Evolutionary conservation across 2,797 vertebrate species (phyloP).

Genomic region (Masticophis lateralis): DNA sequence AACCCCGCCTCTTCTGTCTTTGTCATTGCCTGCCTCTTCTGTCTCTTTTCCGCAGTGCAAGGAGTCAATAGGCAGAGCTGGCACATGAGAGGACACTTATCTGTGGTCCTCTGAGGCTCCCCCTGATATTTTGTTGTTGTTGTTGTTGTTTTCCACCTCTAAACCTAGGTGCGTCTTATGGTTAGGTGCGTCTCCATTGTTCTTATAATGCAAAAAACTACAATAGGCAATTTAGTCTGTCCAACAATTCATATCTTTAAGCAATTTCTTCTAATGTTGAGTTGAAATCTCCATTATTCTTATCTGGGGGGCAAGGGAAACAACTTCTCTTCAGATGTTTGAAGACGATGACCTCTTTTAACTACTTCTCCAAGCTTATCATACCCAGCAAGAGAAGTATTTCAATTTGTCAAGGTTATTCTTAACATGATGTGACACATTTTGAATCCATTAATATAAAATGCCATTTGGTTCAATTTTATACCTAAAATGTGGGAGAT

Average conservation of each 20-base stretch:
- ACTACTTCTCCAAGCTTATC: not conserved
- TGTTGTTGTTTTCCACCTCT: no score
- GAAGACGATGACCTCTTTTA: not conserved
- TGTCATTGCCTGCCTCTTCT: no score
- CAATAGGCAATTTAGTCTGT: not conserved
- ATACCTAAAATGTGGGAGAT: not conserved
- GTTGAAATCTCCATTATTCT: not conserved
- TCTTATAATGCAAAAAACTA: no score
- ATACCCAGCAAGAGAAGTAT: not conserved
- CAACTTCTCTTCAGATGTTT: not conserved
- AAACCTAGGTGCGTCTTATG: no score
- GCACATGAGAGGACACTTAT: no score
- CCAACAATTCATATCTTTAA: not conserved
- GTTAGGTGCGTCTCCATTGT: no score
- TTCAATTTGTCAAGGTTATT: not conserved
- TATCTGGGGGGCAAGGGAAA: not conserved
- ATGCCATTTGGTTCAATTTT: not conserved
- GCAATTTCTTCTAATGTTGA: not conserved
- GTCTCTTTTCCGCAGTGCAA: no score
- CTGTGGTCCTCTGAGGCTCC: no score
- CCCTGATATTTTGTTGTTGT: no score
- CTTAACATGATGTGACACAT: not conserved
- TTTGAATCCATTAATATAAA: not conserved
- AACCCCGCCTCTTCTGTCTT: no score
- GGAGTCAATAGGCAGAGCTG: no score